Conservation (phyloP, 2,113 vertebrate genomes). For the Petroica traversi region DNA sequence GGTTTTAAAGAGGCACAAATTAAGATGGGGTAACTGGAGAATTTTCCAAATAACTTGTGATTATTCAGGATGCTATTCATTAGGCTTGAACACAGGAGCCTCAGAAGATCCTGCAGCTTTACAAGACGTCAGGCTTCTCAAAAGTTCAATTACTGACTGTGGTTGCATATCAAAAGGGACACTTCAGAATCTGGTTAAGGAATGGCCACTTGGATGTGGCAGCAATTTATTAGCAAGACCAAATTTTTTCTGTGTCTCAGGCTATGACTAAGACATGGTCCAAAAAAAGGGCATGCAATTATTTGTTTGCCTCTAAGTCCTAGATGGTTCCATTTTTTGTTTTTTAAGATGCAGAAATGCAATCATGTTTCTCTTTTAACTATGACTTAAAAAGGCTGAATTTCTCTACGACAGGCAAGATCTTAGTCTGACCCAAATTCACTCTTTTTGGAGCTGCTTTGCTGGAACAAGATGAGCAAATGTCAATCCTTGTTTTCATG, state of each 20-base stretch:
- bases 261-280: neutral
- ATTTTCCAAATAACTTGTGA: neutral
- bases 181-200: neutral
- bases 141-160: neutral
- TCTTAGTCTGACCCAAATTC: conserved; percentile 10
- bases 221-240: neutral
- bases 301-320: neutral
- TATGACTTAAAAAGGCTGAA: neutral
- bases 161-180: neutral
- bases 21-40: neutral
- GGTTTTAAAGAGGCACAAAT: neutral
- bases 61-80: neutral
- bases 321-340: neutral
- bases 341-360: neutral
- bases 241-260: neutral
- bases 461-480: conserved; percentile 2
- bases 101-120: neutral
- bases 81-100: neutral
- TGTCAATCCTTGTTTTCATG: neutral
- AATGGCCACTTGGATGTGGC: neutral
- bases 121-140: neutral
- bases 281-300: neutral
- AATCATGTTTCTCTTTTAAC: neutral
- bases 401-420: neutral
- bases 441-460: neutral